Conservation (phyloP, 1,140 invertebrate genomes). For the Drosophila orosa region DNA sequence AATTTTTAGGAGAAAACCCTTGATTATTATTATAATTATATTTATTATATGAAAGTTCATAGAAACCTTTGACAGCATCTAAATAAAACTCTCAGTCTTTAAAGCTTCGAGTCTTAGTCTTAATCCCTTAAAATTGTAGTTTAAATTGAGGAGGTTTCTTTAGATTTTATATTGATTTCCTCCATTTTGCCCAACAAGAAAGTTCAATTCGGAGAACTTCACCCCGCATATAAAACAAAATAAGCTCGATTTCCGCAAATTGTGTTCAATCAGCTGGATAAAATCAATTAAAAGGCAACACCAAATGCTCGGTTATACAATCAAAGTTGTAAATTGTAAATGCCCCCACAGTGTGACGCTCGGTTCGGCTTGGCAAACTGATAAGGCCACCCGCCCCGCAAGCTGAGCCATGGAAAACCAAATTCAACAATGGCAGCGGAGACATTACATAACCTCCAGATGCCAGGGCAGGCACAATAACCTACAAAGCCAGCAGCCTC, state of each 20-base stretch:
- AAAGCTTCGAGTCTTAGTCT: background rate
- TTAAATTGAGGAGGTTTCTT: background rate
- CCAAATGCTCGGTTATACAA: constrained; percentile 47
- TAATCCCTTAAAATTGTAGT: background rate
- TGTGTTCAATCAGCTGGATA: constrained; percentile 33
- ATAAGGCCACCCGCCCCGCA: constrained; percentile 55
- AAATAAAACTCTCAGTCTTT: background rate
- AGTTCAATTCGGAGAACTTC: background rate
- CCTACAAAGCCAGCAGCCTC: constrained; percentile 53
- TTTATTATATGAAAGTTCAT: background rate
- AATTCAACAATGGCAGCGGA: constrained; percentile 63
- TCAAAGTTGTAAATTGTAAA: constrained; percentile 47
- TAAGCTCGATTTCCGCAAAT: constrained; percentile 22
- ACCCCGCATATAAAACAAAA: background rate
- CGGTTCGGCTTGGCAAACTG: constrained; percentile 36
- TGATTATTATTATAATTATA: no score
- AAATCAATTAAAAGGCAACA: constrained; percentile 46
- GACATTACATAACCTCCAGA: constrained; percentile 61
- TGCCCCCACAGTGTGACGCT: constrained; percentile 30
- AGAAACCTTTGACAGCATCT: background rate
- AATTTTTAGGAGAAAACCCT: no score
- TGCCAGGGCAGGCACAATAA: constrained; percentile 67
- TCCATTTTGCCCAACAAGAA: background rate
- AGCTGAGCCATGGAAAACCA: constrained; percentile 29
- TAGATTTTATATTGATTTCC: background rate